Base-by-base conservation (phyloP, 2,797 vertebrate species). In the Takifugu rubripes region DNA sequence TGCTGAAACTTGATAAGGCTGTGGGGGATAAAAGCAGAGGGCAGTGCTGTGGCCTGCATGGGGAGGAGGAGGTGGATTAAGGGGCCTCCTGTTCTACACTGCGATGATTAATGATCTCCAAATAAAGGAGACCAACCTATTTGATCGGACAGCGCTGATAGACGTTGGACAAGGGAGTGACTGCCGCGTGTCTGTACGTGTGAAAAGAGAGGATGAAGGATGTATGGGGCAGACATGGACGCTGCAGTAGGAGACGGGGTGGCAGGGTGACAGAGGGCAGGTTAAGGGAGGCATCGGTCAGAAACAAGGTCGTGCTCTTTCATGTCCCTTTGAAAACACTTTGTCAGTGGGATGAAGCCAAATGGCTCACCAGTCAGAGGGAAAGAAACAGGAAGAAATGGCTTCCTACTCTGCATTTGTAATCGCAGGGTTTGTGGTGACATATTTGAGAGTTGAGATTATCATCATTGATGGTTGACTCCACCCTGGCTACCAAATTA, bases 91-190 rank as follows among this genome's bases (percentile, higher is more conserved):
- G 89, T 90, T 89, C 79, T 86, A 76, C 83, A 79, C 52, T 8
- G 73, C 1, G 52, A 91, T 92, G 91, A 92, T 92, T 91, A 92
- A 92, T 91, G 90, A 89, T 88, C 79, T 83, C 85, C 76, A 86
- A 86, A 90, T 87, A 87, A 83, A 78, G 74, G 80, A 72, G 80
- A 70, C 74, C 66, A 70, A 47, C 61, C 71, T 71, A 83, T 85
- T 82, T 84, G 83, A 86, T 84, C 68, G 70, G 75, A 68, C 70
- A 61, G 48, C 43, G 49, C 67, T 83, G 84, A 91, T 31, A 64
- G 83, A 80, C 82, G 79, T 80, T 76, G 78, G 88, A 86, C 82
- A 69, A 68, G 75, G 67, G 78, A 83, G 80, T 72, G 81, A 74
- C 72, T 6, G 66, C 68, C 63, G 60, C 62, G 29, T 82, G 84